Conservation (phyloP, 2,113 vertebrate species). For the Acanthisitta chloris region DNA sequence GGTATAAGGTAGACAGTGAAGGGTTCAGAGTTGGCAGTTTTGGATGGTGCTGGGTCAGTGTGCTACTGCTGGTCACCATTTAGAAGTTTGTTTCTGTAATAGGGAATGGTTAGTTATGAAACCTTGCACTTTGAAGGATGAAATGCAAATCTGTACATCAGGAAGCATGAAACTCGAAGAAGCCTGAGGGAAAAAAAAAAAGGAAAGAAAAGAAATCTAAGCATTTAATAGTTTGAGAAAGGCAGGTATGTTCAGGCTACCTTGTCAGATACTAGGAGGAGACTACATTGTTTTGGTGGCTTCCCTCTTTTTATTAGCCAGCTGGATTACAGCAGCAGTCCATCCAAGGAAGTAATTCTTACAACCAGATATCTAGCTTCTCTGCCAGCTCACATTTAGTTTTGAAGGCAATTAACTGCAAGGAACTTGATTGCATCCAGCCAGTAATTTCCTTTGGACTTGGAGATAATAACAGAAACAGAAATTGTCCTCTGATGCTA, state of each 20-base stretch:
- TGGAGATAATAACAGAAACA: background rate
- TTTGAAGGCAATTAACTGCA: constrained; percentile 41
- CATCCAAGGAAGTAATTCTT: background rate
- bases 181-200: rapidly evolving
- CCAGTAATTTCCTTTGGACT: constrained; percentile 33
- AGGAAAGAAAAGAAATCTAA: background rate
- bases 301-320: background rate
- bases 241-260: background rate
- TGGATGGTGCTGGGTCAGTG: background rate
- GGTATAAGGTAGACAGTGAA: background rate
- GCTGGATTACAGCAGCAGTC: background rate
- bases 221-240: background rate
- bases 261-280: background rate
- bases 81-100: background rate
- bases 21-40: background rate
- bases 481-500: background rate
- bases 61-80: background rate
- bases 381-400: constrained; percentile 15
- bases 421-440: constrained; percentile 32
- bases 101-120: background rate
- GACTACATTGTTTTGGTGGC: background rate
- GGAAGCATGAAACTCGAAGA: background rate
- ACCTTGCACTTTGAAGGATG: background rate
- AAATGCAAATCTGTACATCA: background rate
- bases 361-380: background rate